Conservation (phyloP, 2,888 invertebrate species). For the Cataglyphis altisquamis region DNA sequence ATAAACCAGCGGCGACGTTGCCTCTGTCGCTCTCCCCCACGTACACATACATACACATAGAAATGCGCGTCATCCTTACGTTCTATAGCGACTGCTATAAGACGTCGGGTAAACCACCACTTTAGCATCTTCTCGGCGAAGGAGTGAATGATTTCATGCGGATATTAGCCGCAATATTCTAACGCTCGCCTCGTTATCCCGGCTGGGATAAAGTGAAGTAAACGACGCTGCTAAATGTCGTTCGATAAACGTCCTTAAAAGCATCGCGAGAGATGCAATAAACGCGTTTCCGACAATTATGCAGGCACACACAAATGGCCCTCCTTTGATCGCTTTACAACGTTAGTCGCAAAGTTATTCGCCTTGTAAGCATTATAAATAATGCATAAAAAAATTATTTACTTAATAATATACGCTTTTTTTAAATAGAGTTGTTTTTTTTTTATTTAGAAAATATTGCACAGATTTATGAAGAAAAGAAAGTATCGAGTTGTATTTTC, state of each 20-base stretch:
- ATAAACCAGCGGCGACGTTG: conserved; percentile 51
- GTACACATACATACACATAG: background rate
- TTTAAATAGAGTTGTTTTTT: conserved; percentile 16
- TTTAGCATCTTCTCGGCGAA: conserved; percentile 49
- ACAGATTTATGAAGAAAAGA: conserved; percentile 1
- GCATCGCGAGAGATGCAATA: conserved; percentile 23
- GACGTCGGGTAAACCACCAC: conserved; percentile 49
- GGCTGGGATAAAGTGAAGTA: background rate
- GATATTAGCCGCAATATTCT: conserved; percentile 56
- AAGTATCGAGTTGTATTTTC: background rate
- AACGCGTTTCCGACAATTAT: conserved; percentile 32
- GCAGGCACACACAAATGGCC: conserved; percentile 23
- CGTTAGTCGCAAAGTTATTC: conserved; percentile 3
- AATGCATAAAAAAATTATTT: conserved; percentile 7
- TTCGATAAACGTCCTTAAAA: conserved; percentile 34
- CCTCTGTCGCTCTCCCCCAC: background rate
- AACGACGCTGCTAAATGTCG: conserved; percentile 43
- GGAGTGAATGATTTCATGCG: conserved; percentile 54
- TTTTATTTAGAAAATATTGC: background rate
- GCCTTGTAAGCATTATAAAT: conserved; percentile 11
- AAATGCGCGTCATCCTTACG: background rate
- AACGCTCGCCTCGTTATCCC: conserved; percentile 37
- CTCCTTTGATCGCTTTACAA: conserved; percentile 1
- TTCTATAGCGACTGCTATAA: conserved; percentile 32
- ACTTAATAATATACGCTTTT: conserved; percentile 1